Evolutionary conservation across 2,888 invertebrate genomes (phyloP), one percentile per base, ranked within the genome.

Genomic region (Hydrotaea cyrtoneurina): DNA sequence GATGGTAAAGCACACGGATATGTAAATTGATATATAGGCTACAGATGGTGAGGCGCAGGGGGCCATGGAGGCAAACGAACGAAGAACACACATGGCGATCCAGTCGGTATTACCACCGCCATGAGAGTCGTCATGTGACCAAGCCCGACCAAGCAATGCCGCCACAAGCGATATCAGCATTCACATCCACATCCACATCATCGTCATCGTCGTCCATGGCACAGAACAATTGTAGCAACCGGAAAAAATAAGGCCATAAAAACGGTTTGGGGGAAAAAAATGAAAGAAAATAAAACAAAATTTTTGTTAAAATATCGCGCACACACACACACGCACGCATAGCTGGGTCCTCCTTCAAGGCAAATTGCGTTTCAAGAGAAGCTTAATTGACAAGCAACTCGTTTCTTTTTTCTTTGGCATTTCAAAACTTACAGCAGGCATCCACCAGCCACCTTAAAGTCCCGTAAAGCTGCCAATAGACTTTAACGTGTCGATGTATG

Each of bases 1-100:
- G 78, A 96, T 93, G 21, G 96, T 96, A 90, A 96, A 96, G 82
- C 95, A 94, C 26, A 96, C 95, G 36, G 95, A 96, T 86, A 96
- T 92, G 95, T 96, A 96, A 66, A 96, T 95, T 71, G 95, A 95
- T 46, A 95, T 94, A 89, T 95, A 95, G 88, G 93, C 94, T 94
- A 82, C 55, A 82, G 80, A 81, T 64, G 59, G 86, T 10, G 15
- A 11, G 2, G 43, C 2, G 43, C 43, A 10, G 3, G 43, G 15
- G 43, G 10, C 13, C n/a, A n/a, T n/a, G n/a, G 15, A 15, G 43
- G 7, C 50, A n/a, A 50, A 50, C 5, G n/a, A 2, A 15, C n/a
- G 39, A 78, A 19, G 55, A 31, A 62, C 59, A 53, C 43, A 69
- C 26, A 57, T 17, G 50, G 11, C 19, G 23, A 64, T 31, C 0